A percentile compares a stretch with the other conserved stretches of the same genome.
phyloP scores from a whole-genome alignment of 53 echinoderm and acorn worm species.

The Temnopleurus reevesii region DNA sequence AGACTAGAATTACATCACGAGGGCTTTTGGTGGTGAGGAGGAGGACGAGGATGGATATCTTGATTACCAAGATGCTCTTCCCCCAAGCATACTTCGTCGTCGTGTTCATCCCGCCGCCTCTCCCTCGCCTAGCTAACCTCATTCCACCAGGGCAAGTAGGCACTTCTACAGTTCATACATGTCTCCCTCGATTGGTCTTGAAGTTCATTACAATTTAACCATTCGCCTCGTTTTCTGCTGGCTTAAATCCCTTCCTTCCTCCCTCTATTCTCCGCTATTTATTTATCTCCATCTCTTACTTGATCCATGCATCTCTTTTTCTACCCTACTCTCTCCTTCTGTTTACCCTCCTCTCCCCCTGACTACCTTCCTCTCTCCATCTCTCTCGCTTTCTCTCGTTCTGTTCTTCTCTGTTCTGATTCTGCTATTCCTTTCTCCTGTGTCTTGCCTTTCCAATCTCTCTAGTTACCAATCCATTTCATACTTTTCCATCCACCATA shows the following conservation, averaged over 20 bases:
- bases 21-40: not conserved
- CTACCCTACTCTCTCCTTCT: not conserved
- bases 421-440: too few species aligned
- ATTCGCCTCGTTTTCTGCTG: too few species aligned
- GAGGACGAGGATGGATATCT: constrained; percentile 16
- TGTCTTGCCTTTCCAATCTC: not conserved
- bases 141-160: not conserved
- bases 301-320: not conserved
- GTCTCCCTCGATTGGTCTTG: not conserved
- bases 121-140: not conserved
- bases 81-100: not conserved
- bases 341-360: not conserved
- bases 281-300: not conserved
- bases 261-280: not conserved
- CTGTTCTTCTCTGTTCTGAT: not conserved
- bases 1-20: too few species aligned
- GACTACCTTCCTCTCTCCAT: not conserved
- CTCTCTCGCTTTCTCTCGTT: not conserved
- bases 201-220: constrained; percentile 27
- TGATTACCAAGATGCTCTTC: not conserved
- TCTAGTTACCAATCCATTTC: too few species aligned
- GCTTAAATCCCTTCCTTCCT: not conserved
- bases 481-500: too few species aligned
- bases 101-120: not conserved
- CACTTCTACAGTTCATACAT: not conserved